Base-by-base conservation (phyloP, 2,113 vertebrate species). In the Xenopus borealis region DNA sequence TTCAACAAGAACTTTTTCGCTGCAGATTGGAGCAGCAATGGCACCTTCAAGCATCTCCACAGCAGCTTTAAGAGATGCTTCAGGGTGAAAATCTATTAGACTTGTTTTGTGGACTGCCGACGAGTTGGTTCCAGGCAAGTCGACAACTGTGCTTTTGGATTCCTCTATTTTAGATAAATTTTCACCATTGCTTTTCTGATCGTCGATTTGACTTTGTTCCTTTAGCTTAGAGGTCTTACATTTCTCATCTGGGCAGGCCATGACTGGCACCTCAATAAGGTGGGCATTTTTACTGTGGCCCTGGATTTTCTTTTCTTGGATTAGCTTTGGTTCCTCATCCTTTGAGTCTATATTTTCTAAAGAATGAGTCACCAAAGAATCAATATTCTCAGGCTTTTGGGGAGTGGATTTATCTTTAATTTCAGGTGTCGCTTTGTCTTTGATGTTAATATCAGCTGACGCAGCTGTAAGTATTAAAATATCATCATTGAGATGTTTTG, bases 401-500 rank as follows among this genome's bases (percentile, higher is more conserved):
- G 11, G 3, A n/a, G 3, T 9, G 4, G 47, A 50, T 55, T 55
- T 55, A 1, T 55, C 80, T 2, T 4, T 13, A 0, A n/a, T 7
- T 0, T 1, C 52, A 9, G 62, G 78, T 11, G 30, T 40, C 44
- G 33, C 72, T 47, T 0, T 80, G 14, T 66, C 18, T 4, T 61
- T 61, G 13, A 27, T 8, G 10, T 19, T 4, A 10, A 23, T 14
- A 61, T 27, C 58, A 20, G 19, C 14, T 11, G 58, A 23, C 0
- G 47, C 23, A 30, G 27, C 17, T 11, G 66, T 62, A n/a, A 69
- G 58, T 40, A 33, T 64, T 17, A 63, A 40, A 40, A 64, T 57
- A 70, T 77, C 67, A 7, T 69, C n/a, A 64, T 16, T 30, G 18
- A 64, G 19, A 45, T 53, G 50, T 44, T 69, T 20, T 6, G 59